Evolutionary conservation across 2,113 vertebrate species (phyloP), one percentile per base, ranked within the genome.

Genomic region (Clarias magur): DNA sequence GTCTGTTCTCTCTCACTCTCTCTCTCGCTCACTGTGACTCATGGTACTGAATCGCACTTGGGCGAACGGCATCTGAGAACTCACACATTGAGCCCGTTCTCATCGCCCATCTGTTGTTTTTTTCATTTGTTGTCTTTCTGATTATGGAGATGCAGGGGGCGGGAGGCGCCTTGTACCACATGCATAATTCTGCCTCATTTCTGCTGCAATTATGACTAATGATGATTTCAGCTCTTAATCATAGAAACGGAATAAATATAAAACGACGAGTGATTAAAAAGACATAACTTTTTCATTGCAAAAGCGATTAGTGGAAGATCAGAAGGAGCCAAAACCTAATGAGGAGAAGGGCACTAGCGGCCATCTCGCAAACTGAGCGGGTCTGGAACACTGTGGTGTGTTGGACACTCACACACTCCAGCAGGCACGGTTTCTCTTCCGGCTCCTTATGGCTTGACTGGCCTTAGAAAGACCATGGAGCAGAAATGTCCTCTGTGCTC

Each of bases 91-190:
- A 89, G 89, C 83, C 76, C 82, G 65, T 75, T 88, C 78, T 88
- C 88, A 90, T 85, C 57, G 79, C 88, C 90, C 90, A 91, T 91
- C 90, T 91, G 90, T 90, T 91, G 89, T 91, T 90, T 88, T 88
- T 88, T 88, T 88, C 83, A 88, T 86, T 91, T 87, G 81, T 90
- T 89, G 85, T 89, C 84, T 88, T 89, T 89, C 85, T 90, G 82
- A 90, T 88, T 88, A 84, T 84, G 82, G 86, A 76, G 86, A 82
- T 82, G 85, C 42, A 70, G 65, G 82, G 82, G 79, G 82, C 67
- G 57, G 75, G 54, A 63, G 85, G 56, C 80, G 62, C 63, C 23
- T 86, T 16, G 82, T 65, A 89, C 65, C 72, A 79, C 78, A 85
- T 88, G 83, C 62, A 86, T 86, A 85, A 88, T 81, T 88, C 73